Base-by-base conservation (phyloP, 2,113 vertebrate genomes). In the Elanus axillaris region DNA sequence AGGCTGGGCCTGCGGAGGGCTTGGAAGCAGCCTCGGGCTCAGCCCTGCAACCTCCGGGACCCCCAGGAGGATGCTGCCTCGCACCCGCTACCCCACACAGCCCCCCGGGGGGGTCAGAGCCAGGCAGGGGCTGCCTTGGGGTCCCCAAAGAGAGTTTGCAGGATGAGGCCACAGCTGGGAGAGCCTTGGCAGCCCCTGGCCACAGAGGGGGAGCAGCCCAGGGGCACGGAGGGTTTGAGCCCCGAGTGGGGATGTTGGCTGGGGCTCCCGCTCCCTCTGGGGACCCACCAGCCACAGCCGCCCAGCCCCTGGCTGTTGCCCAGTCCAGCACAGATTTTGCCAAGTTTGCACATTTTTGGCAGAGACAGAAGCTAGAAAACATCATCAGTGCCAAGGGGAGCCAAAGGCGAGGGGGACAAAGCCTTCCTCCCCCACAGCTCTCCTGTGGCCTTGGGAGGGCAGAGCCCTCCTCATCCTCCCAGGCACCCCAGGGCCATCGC, bases 401-500 rank as follows among this genome's bases (percentile, higher is more conserved):
- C 4, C 6, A 80, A 1, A 23, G 78, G 74, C 1, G 0, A 72
- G 26, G 15, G 38, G 22, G n/a, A 86, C 2, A 0, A 45, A 87
- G 27, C 59, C 42, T 71, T 60, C 78, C 74, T 66, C 69, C 60
- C 55, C 43, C 36, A 10, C 2, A 1, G 53, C 15, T 80, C 7
- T 89, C 22, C 48, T 10, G 10, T 0, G 3, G 25, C 42, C 0
- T 0, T 16, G 71, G 50, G 50, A 93, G 90, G 45, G 12, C 60
- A 82, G 47, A 56, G 36, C 56, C 36, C 23, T 83, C n/a, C 40
- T 92, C 72, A 73, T 66, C 62, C 59, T 93, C 67, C 40, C 0
- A 0, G 16, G 36, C 64, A 81, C 6, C 2, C 6, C 1, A 2
- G 4, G 6, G 22, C 47, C 42, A n/a, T 13, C 2, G 4, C 47